Conservation (phyloP, 2,113 vertebrate genomes). For the Epinephelus moara region DNA sequence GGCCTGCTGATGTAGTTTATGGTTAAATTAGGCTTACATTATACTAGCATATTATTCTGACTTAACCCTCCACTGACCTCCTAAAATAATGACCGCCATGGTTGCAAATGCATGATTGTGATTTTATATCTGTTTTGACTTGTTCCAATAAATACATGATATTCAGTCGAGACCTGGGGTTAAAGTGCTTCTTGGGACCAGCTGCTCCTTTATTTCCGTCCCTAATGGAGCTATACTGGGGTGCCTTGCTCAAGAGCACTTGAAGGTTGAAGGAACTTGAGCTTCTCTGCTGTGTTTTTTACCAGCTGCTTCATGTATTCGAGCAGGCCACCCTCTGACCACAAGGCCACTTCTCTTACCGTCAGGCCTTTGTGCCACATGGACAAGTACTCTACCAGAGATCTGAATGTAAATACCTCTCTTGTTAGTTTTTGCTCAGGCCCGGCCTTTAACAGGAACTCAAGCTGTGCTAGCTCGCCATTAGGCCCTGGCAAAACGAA, state of each 20-base stretch:
- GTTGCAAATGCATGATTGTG: not conserved
- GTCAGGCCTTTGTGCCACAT: slow-evolving; percentile 56
- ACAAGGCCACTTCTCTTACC: slow-evolving; percentile 55
- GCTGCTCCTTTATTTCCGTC: slow-evolving; percentile 26
- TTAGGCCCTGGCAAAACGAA: slow-evolving; percentile 67
- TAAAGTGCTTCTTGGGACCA: not conserved
- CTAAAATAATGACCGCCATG: not conserved
- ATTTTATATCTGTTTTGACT: not conserved
- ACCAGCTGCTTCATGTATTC: slow-evolving; percentile 63
- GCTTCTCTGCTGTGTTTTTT: not conserved
- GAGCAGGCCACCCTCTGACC: slow-evolving; percentile 50
- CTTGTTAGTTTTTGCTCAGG: slow-evolving; percentile 71
- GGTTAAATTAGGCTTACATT: not conserved
- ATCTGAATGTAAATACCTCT: slow-evolving; percentile 63
- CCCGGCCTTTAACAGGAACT: slow-evolving; percentile 68
- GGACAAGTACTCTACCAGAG: slow-evolving; percentile 55
- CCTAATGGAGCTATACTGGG: not conserved
- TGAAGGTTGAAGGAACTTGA: not conserved
- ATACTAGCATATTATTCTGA: not conserved
- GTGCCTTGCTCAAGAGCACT: slow-evolving; percentile 59
- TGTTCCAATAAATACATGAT: not conserved
- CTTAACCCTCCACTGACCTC: not conserved
- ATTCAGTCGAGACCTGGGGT: not conserved
- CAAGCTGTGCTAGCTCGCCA: slow-evolving; percentile 71
- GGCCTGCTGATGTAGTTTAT: not conserved